Percentiles rank a stretch among this genome's conserved stretches.
These are phyloP conservation scores for Pitangus sulphuratus DNA, from an alignment of 2,797 vertebrate genomes.

Conservation along the genomic window DNA sequence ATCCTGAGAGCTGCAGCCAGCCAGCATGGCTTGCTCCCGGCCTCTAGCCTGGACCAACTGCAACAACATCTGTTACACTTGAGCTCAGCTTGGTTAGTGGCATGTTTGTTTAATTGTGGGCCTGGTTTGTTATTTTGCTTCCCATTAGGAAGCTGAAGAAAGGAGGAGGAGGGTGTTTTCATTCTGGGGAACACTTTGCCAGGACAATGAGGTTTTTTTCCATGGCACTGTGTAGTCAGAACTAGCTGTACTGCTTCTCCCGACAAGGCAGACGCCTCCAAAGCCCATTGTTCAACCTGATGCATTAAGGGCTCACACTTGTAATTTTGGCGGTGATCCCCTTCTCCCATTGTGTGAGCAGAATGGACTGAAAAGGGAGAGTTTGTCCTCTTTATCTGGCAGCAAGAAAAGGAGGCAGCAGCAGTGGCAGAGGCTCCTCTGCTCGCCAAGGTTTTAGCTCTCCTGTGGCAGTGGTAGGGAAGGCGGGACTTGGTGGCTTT, in stretches of 20 bases:
- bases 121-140: constrained; percentile 75
- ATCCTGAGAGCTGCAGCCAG: neutral
- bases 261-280: constrained; percentile 70
- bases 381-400: constrained; percentile 66
- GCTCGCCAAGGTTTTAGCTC: constrained; percentile 18
- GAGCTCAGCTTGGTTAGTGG: constrained; percentile 64
- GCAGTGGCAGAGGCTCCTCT: constrained; percentile 9
- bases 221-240: constrained; percentile 66
- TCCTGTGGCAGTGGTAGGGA: neutral
- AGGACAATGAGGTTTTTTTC: constrained; percentile 73
- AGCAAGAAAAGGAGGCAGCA: constrained; percentile 60
- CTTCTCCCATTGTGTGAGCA: constrained; percentile 71
- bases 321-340: constrained; percentile 75
- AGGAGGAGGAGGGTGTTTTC: constrained; percentile 73
- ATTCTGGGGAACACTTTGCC: constrained; percentile 61
- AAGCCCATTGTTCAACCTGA: constrained; percentile 77
- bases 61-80: constrained; percentile 76
- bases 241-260: constrained; percentile 68
- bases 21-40: neutral
- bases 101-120: constrained; percentile 78
- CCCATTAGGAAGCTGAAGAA: constrained; percentile 77
- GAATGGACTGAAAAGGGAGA: constrained; percentile 77
- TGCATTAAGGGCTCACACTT: constrained; percentile 76
- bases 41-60: constrained; percentile 52
- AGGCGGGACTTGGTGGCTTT: neutral